Conservation (phyloP, 2,888 invertebrate genomes). For the Torymus auratus region DNA sequence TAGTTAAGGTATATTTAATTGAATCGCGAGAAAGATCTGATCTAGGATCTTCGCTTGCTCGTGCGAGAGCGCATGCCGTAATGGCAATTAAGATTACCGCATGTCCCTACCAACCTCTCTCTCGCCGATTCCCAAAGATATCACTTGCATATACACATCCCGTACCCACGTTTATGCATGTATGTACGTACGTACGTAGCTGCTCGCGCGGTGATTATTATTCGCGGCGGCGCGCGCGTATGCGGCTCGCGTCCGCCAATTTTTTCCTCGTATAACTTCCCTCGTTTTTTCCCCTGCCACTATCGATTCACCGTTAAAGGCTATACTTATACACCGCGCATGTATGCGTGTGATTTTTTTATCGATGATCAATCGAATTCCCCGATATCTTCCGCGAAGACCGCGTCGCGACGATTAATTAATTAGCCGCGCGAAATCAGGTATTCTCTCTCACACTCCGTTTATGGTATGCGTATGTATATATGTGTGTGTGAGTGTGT, state of each 20-base stretch:
- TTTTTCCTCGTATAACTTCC: not conserved
- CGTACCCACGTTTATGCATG: not conserved
- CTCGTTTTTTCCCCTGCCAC: not conserved
- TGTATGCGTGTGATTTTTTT: too few species aligned
- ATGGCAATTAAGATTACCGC: slow-evolving; percentile 33
- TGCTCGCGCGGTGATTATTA: not conserved
- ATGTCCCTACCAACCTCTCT: not conserved
- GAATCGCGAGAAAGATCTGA: too few species aligned
- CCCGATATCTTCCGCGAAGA: too few species aligned
- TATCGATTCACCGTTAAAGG: too few species aligned
- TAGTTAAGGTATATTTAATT: too few species aligned
- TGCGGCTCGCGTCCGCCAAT: not conserved
- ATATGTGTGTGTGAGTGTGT: too few species aligned
- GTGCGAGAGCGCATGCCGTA: slow-evolving; percentile 10
- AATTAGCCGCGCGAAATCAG: not conserved
- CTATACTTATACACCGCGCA: too few species aligned
- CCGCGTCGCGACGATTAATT: not conserved
- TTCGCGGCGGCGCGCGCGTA: not conserved
- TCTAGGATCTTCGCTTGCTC: slow-evolving; percentile 33
- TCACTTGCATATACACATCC: not conserved
- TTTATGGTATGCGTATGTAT: too few species aligned
- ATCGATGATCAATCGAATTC: too few species aligned
- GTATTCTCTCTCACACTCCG: too few species aligned
- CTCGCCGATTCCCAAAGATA: slow-evolving; percentile 5
- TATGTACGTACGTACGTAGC: not conserved